phyloP scores from a whole-genome alignment of 64 coral and sea anemone genomes.

The Montipora cactus region DNA sequence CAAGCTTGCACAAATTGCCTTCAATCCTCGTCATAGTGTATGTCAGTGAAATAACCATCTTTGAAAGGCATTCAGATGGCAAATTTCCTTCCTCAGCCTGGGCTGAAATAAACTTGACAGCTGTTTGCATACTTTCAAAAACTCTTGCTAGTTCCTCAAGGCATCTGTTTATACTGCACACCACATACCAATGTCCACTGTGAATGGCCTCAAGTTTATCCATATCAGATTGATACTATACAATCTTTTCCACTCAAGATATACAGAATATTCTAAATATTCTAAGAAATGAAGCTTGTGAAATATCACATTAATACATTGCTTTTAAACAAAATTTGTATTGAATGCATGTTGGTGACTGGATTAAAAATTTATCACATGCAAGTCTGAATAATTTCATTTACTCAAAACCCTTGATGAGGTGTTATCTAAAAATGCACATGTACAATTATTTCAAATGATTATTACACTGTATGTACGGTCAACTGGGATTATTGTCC shows the following conservation, averaged over 20 bases:
- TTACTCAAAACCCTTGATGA: too few relatives aligned
- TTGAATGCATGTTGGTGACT: neutral
- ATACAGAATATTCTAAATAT: neutral
- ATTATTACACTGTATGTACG: too few relatives aligned
- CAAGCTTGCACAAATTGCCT: conserved; percentile 72
- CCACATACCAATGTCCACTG: conserved; percentile 70
- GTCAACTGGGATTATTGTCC: too few relatives aligned
- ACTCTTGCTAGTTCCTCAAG: conserved; percentile 67
- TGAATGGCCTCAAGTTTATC: conserved; percentile 64
- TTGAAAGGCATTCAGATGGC: conserved; percentile 61
- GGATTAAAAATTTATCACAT: conserved; percentile 5
- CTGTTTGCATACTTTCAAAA: conserved; percentile 62
- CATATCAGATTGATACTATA: neutral
- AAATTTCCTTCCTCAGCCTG: conserved; percentile 63
- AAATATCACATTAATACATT: neutral
- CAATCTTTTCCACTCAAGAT: too few relatives aligned
- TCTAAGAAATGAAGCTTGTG: neutral
- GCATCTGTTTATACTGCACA: conserved; percentile 72
- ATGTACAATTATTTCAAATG: too few relatives aligned
- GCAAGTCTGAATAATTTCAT: neutral
- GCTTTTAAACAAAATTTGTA: neutral
- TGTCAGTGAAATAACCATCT: conserved; percentile 61
- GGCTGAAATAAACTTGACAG: conserved; percentile 29
- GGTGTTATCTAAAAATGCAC: too few relatives aligned
- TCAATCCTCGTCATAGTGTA: conserved; percentile 64